Conservation (phyloP, 1,140 invertebrate species). For the Calephelis nemesis region DNA sequence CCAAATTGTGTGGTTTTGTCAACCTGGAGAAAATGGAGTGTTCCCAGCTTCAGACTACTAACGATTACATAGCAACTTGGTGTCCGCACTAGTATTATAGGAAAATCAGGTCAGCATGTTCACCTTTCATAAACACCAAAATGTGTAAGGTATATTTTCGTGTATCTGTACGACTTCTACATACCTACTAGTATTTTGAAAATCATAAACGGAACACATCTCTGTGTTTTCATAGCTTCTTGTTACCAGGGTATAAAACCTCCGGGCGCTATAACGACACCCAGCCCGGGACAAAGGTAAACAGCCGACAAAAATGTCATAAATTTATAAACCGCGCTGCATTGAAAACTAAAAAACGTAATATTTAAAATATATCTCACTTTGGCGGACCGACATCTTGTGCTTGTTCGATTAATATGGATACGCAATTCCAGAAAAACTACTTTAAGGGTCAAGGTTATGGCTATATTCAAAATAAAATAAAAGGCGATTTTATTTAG, state of each 20-base stretch:
- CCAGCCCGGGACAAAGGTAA: slow-evolving; percentile 44
- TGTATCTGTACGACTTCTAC: background rate
- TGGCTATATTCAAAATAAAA: too few species aligned
- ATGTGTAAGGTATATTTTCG: too few species aligned
- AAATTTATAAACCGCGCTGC: slow-evolving; percentile 55
- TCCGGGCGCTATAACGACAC: slow-evolving; percentile 23
- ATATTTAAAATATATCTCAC: slow-evolving; percentile 65
- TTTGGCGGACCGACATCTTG: slow-evolving; percentile 45
- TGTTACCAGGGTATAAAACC: slow-evolving; percentile 9
- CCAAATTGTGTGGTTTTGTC: too few species aligned
- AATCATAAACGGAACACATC: background rate
- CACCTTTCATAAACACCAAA: too few species aligned
- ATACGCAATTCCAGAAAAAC: slow-evolving; percentile 25
- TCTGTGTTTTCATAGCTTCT: slow-evolving; percentile 30
- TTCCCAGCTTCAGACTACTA: too few species aligned
- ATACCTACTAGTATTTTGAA: background rate
- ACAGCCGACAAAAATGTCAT: slow-evolving; percentile 68
- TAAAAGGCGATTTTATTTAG: too few species aligned
- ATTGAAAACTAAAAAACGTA: slow-evolving; percentile 64
- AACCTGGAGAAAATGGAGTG: too few species aligned
- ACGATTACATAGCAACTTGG: too few species aligned
- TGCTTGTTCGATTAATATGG: slow-evolving; percentile 33
- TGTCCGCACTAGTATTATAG: too few species aligned
- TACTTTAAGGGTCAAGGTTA: too few species aligned
- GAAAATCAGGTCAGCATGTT: too few species aligned